Base-by-base conservation (phyloP, 1,140 invertebrate genomes). In the Triops cancriformis region DNA sequence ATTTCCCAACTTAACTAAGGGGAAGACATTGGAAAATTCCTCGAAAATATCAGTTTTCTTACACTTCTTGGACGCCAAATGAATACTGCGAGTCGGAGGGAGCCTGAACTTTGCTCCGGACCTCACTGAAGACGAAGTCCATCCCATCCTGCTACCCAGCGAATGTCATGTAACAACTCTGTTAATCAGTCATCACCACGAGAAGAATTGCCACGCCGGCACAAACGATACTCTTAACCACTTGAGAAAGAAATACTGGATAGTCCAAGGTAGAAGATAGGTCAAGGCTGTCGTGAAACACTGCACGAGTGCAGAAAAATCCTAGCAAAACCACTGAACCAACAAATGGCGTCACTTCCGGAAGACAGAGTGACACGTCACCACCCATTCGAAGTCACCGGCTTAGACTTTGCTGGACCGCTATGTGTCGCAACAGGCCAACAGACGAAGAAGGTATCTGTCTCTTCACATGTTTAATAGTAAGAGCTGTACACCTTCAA, bases 361-460 rank as follows among this genome's bases (percentile, higher is more conserved):
- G 31, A 26, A 9, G 43, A 42, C n/a, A 10, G 79, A 1, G 26
- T 80, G n/a, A 75, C 14, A 28, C 73, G 73, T 12, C 18, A 42
- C 10, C 14, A 72, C 10, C 80, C 80, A 14, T 81, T 81, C 72
- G n/a, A 26, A 23, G 42, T 80, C 76, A 43, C 26, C 43, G 83
- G 83, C 0, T 80, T 84, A 0, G 84, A 84, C 74, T 84, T 81
- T 45, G 80, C 82, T 10, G 83, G 83, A 14, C 84, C 84, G 3
- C 80, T 83, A 75, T 45, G 78, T 1, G 74, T 84, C 0, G 83
- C 82, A 79, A 74, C 79, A 26, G 74, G 74, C 64, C 18, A 85
- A 85, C 76, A 73, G 23, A 14, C 23, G 79, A 80, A 76, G 73
- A 41, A 27, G 77, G 80, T 64, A 27, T 78, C 42, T 42, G 18